Evolutionary conservation across 2,797 vertebrate species (phyloP), one percentile per base, ranked within the genome.

Genomic region (Nyctalus aviator): DNA sequence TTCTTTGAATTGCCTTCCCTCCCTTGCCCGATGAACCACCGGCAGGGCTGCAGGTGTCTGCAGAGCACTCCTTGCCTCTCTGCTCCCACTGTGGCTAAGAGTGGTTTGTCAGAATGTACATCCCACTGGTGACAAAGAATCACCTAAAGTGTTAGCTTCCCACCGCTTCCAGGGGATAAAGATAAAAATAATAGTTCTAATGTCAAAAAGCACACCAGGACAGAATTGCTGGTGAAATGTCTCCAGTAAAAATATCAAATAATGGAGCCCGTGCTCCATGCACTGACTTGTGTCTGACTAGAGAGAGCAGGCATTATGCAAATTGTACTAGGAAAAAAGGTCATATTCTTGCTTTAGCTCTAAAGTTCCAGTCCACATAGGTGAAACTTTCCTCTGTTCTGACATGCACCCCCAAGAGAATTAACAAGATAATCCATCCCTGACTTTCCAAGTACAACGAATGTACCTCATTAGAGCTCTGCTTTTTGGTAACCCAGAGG

Each of bases 151-250:
- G 91, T 91, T n/a, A 84, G 44, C 73, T 96, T 91, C 73, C 92
- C 91, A 92, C 69, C 0, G 8, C 57, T 91, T 93, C 88, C 62
- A 95, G 81, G 27, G 68, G 5, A 30, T 84, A 35, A 46, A 50
- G 81, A 73, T 96, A 93, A 96, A 96, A 96, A 96, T 92, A 94
- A 96, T 86, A 41, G 37, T 88, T 95, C 89, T 68, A 86, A 87
- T 76, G 55, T 96, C 89, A 92, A 87, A 93, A 94, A 94, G n/a
- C 55, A 92, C 57, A 89, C 79, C 55, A 93, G 72, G 76, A 75
- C 37, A 84, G 32, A 53, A 89, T 84, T 48, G 20, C 46, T 77
- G 48, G 75, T 20, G 86, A 76, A 73, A 89, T 84, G 62, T 92
- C 35, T 73, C 68, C 78, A 30, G 48, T 86, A 32, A 85, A 94